These are phyloP conservation scores for Apodemia hepburni DNA, from an alignment of 2,888 invertebrate genomes.

Conservation along the genomic window DNA sequence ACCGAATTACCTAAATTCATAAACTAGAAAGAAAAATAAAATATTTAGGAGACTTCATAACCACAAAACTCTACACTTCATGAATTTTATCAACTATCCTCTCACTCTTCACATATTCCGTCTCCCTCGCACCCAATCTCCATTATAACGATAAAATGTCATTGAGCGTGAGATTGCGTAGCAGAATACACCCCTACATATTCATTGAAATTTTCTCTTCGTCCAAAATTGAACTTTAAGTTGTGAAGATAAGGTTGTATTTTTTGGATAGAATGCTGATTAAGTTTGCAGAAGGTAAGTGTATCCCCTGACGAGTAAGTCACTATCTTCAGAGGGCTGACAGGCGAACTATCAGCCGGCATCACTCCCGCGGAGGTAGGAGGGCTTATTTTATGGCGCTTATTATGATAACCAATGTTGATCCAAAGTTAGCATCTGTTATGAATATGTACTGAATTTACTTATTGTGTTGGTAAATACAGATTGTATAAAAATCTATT, in stretches of 20 bases:
- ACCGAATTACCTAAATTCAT: conserved; percentile 8
- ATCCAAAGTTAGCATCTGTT: conserved; percentile 12
- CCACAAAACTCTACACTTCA: conserved; percentile 10
- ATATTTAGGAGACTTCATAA: conserved; percentile 8
- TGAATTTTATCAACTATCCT: conserved; percentile 3
- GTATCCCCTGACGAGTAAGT: conserved; percentile 53
- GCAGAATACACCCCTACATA: conserved; percentile 34
- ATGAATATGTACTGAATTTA: conserved; percentile 9
- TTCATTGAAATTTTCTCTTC: conserved; percentile 15
- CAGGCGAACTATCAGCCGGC: conserved; percentile 40
- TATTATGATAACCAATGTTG: conserved; percentile 29
- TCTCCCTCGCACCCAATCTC: conserved; percentile 48
- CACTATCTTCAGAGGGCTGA: conserved; percentile 48
- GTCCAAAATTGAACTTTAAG: conserved; percentile 36
- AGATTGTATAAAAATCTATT: too few species aligned
- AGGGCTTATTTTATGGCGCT: conserved; percentile 22
- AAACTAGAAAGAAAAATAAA: conserved; percentile 3
- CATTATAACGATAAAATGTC: conserved; percentile 72
- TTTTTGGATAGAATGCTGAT: conserved; percentile 9
- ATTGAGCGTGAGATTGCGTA: conserved; percentile 71
- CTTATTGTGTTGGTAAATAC: not conserved
- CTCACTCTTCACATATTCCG: conserved; percentile 24
- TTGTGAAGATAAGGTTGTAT: not conserved
- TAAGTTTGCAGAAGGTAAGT: conserved; percentile 41
- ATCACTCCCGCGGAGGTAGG: conserved; percentile 22